Evolutionary conservation across 2,797 vertebrate genomes (phyloP), one percentile per base, ranked within the genome.

Genomic region (Coreius guichenoti): DNA sequence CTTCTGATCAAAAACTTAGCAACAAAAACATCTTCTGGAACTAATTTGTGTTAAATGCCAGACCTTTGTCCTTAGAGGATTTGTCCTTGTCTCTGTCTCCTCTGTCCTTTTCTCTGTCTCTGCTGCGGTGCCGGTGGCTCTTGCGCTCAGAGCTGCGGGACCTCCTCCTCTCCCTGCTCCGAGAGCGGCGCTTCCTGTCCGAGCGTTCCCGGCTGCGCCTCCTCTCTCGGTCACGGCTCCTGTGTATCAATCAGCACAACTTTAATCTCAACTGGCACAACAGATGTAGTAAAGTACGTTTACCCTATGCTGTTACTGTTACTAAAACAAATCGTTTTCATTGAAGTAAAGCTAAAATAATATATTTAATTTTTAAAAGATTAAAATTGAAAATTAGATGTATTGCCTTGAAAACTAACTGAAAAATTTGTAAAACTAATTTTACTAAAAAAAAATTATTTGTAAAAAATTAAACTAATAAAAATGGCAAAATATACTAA

Each of bases 21-120:
- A 68, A 36, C 0, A 68, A 36, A 31, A 21, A 23, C 0, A 3
- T 68, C 65, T 68, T 68, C 1, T 8, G 67, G 3, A 68, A 68
- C 23, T 0, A 21, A 21, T 11, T 33, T 5, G 1, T 0, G 17
- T 7, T 13, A n/a, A 65, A 49, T 16, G 65, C 1, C 75, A 23
- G 91, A 97, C 98, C 98, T 98, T 97, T 99, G 93, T 99, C 98
- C 94, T 96, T 98, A 8, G 97, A 97, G 91, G 97, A 97, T 94
- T 96, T 95, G 67, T 98, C 97, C 92, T 96, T 96, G 73, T 97
- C 97, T 93, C 94, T 93, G 88, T 96, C 96, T 87, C 95, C 96
- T 91, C 95, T 94, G 74, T 97, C 97, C 86, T 95, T 95, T 47
- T 97, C 97, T 91, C 95, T 92, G 86, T 98, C 97, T 90, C 94